Base-by-base conservation (phyloP, 2,113 vertebrate species). In the Ochotona curzoniae region DNA sequence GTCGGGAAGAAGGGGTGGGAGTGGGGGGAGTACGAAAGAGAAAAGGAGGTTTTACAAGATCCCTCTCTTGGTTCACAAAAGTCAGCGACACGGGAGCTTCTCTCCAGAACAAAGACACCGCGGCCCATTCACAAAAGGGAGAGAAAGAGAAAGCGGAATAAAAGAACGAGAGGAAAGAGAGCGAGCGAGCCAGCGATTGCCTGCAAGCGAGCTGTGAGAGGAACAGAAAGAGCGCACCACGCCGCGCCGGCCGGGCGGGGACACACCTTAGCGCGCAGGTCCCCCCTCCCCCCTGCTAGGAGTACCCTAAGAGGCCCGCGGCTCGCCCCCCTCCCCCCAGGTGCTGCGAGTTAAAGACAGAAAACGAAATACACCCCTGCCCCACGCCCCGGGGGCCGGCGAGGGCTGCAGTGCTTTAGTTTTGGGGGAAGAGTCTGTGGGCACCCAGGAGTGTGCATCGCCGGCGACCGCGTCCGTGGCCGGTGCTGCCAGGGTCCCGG, bases 51-150 rank as follows among this genome's bases (percentile, higher is more conserved):
- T 97, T 98, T 97, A 96, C 96, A 89, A 94, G 98, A 96, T 97
- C 94, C 97, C 96, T 97, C 97, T 97, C 94, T 44, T 95, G 98
- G 96, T 97, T 98, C 97, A 97, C 98, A 97, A 97, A 98, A 99
- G 98, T 98, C 98, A 98, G 98, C 97, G 96, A 97, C 98, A 97
- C 97, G 96, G 98, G 97, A 98, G 96, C 97, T 98, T 98, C 98
- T 97, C 96, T 93, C 63, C 86, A 79, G 97, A 98, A 98, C 98
- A 98, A 98, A 98, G 98, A 98, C 96, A 92, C 97, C 97, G 96
- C 97, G 93, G 97, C 96, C 97, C 98, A 98, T 98, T 98, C 98
- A 98, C 98, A 97, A 98, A 98, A 97, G 96, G 89, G 84, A 20
- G 83, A 96, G 75, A 84, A 83, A 96, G 92, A 88, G 69, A 94